A percentile compares a stretch with the other conserved stretches of the same genome.
phyloP scores from a whole-genome alignment of 2,113 vertebrate genomes.

The Fulica atra region DNA sequence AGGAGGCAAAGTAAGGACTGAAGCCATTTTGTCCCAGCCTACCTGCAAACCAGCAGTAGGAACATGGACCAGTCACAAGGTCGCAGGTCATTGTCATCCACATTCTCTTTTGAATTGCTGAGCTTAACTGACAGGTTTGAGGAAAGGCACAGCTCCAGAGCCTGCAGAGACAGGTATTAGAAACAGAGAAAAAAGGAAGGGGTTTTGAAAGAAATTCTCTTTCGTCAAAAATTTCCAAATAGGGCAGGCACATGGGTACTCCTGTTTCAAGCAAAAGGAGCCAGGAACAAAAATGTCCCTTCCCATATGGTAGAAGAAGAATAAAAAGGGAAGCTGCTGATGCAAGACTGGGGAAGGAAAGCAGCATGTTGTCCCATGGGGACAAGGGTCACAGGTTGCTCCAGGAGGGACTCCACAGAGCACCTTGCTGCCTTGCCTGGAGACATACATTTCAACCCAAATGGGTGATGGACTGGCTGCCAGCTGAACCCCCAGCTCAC shows the following conservation, averaged over 20 bases:
- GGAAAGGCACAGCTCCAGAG: neutral
- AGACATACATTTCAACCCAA: neutral
- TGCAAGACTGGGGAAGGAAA: neutral
- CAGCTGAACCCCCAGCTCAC: neutral
- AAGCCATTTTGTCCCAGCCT: neutral
- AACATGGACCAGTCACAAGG: neutral
- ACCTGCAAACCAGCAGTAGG: neutral
- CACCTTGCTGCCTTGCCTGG: neutral
- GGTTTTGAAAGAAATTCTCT: neutral
- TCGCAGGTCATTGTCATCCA: neutral
- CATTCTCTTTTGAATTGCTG: neutral
- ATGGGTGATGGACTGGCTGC: rapidly evolving
- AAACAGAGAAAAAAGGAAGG: neutral
- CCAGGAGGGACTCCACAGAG: neutral
- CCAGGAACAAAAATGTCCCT: neutral
- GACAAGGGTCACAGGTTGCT: rapidly evolving
- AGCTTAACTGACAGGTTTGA: neutral
- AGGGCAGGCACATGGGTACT: neutral
- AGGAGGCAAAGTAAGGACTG: neutral
- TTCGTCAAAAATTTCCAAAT: slow-evolving; percentile 56
- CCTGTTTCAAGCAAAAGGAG: neutral
- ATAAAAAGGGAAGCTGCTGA: neutral
- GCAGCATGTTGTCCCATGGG: neutral
- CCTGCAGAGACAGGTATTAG: neutral
- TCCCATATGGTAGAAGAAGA: neutral